Percentiles rank a stretch among this genome's conserved stretches.
These are phyloP conservation scores for Conus ventricosus DNA, from an alignment of 1,140 invertebrate species.

Conservation along the genomic window DNA sequence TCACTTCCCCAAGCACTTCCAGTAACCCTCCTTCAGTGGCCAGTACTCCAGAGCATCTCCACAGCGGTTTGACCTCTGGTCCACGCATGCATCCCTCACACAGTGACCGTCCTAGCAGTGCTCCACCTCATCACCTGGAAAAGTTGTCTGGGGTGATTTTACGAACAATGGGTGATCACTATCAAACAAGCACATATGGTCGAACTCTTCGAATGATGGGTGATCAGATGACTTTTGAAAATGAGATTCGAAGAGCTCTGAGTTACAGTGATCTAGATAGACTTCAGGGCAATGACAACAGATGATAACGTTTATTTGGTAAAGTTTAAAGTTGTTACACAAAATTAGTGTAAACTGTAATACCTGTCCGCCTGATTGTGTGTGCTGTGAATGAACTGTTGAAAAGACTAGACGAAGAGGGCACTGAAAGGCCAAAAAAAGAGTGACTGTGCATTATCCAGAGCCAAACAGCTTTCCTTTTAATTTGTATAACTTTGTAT, in stretches of 20 bases:
- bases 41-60: neutral
- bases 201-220: constrained; percentile 51
- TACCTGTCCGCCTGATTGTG: neutral
- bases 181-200: constrained; percentile 51
- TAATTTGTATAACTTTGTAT: neutral
- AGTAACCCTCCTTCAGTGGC: neutral
- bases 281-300: neutral
- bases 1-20: neutral
- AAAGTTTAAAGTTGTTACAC: neutral
- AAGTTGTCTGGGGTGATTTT: constrained; percentile 50
- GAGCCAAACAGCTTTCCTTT: neutral
- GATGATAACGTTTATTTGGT: neutral
- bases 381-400: neutral
- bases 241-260: constrained; percentile 33
- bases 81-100: neutral
- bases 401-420: neutral
- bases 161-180: constrained; percentile 52
- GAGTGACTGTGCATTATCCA: too few species aligned
- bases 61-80: neutral
- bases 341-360: neutral
- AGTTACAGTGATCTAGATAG: constrained; percentile 37
- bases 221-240: constrained; percentile 50
- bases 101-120: constrained; percentile 41
- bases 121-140: constrained; percentile 44
- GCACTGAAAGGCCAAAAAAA: too few species aligned